phyloP scores from a whole-genome alignment of 2,797 vertebrate species.

The Girardinus metallicus region DNA sequence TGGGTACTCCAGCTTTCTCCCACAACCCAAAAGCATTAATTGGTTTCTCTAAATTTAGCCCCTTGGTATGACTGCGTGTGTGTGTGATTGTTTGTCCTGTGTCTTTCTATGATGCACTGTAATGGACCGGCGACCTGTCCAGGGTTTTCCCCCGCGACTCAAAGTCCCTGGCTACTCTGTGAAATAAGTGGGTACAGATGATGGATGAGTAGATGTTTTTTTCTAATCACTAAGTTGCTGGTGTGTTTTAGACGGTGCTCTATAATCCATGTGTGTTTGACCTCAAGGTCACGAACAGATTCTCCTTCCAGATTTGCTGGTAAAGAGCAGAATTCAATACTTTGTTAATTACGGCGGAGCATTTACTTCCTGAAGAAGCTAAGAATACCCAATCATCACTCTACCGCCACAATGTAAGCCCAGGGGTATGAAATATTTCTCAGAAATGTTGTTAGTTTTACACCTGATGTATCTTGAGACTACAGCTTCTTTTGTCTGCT shows the following conservation, averaged over 20 bases:
- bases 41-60: not conserved
- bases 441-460: not conserved
- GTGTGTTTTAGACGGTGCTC: not conserved
- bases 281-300: not conserved
- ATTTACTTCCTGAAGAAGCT: not conserved
- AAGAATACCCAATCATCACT: not conserved
- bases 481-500: not conserved
- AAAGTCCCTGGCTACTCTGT: not conserved
- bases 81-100: not conserved
- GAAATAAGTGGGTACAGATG: not conserved
- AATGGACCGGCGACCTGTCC: not conserved
- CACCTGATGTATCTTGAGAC: not conserved
- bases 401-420: not conserved
- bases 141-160: not conserved
- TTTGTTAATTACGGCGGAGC: not conserved
- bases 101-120: not conserved
- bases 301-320: not conserved
- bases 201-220: not conserved
- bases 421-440: not conserved
- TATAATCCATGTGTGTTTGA: not conserved
- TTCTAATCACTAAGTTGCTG: not conserved
- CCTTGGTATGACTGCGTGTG: not conserved
- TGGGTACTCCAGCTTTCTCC: not conserved
- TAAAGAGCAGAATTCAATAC: not conserved
- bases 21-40: not conserved